Conservation (phyloP, 2,797 vertebrate species). For the Cephalopachus bancanus region DNA sequence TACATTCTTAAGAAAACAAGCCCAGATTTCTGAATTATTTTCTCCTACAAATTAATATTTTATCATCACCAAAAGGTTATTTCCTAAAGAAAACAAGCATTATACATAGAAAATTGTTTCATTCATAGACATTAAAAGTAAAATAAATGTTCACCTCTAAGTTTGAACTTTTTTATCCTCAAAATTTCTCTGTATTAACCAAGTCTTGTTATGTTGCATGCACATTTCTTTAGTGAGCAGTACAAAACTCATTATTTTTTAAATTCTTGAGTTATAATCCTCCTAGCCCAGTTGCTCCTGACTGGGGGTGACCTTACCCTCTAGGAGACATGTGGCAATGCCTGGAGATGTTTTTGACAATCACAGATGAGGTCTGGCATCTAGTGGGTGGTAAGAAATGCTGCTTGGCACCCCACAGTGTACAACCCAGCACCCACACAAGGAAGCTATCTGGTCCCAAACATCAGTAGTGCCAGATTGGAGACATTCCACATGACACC, state of each 20-base stretch:
- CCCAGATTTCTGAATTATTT: not conserved
- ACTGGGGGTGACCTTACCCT: not conserved
- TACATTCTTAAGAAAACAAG: conserved; percentile 28
- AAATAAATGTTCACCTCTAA: not conserved
- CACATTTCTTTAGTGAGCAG: not conserved
- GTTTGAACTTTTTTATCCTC: not conserved
- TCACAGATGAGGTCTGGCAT: accelerated
- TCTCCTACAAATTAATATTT: not conserved
- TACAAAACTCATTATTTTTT: not conserved
- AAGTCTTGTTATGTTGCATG: not conserved
- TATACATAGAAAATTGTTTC: conserved; percentile 5
- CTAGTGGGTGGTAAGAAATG: not conserved
- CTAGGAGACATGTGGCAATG: not conserved
- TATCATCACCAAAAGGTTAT: not conserved
- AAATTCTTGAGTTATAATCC: not conserved
- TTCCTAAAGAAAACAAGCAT: not conserved
- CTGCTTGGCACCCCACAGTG: not conserved
- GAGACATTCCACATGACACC: not conserved
- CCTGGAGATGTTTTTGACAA: not conserved
- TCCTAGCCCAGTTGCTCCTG: not conserved
- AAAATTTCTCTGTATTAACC: not conserved
- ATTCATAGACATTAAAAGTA: conserved; percentile 27
- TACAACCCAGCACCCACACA: too few species aligned
- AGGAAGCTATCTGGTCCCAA: not conserved
- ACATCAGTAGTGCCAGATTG: too few species aligned